A percentile compares a stretch with the other conserved stretches of the same genome.
Conservation (phyloP, 2,113 vertebrate genomes). For the Charina bottae region DNA sequence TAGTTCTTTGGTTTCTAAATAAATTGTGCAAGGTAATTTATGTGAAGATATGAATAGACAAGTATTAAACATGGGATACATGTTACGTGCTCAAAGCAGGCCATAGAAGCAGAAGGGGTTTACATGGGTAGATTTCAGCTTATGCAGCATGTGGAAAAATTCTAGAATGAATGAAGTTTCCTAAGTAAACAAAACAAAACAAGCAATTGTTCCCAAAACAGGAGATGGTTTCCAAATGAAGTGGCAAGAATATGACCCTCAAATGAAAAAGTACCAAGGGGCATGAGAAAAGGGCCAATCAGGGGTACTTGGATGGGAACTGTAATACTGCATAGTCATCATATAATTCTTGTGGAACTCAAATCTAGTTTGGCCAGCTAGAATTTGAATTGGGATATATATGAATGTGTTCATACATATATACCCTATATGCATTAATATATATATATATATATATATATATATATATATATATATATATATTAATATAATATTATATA, state of each 20-base stretch:
- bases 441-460: too few species aligned
- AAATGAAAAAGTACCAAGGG: neutral
- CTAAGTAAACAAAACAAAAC: neutral
- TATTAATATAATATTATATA: too few species aligned
- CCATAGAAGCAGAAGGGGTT: neutral
- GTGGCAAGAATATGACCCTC: neutral
- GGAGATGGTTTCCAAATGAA: neutral
- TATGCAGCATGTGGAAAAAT: neutral
- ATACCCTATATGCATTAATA: neutral
- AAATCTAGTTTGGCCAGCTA: neutral
- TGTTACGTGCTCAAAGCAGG: neutral
- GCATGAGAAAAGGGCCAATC: neutral
- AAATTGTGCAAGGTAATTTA: neutral
- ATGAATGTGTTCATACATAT: neutral
- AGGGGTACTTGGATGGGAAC: neutral
- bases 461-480: too few species aligned
- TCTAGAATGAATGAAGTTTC: neutral
- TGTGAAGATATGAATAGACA: neutral
- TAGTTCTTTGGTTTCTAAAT: neutral
- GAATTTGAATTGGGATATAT: neutral
- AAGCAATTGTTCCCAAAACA: neutral
- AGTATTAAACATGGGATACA: neutral
- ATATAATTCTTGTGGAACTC: neutral
- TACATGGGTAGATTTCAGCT: neutral
- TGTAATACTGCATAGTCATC: neutral